Evolutionary conservation across 2,113 vertebrate genomes (phyloP).

Genomic region (Patagioenas fasciata): DNA sequence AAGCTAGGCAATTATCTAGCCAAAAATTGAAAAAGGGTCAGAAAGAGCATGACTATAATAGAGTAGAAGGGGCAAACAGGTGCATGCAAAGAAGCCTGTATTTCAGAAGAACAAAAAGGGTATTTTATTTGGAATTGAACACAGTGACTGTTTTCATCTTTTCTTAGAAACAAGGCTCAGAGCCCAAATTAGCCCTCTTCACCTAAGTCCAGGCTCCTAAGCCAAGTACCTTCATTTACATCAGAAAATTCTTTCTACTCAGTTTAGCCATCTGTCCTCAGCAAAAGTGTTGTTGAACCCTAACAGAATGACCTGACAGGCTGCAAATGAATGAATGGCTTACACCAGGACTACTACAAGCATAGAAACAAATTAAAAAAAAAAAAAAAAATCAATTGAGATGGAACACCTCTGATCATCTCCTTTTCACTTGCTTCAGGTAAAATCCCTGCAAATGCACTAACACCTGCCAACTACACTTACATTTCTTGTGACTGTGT

Average conservation of each 20-base stretch:
- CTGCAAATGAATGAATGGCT: not conserved
- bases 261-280: fast-evolving
- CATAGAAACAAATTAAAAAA: not conserved
- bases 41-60: not conserved
- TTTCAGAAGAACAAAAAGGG: not conserved
- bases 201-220: fast-evolving
- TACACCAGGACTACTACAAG: not conserved
- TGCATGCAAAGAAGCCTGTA: not conserved
- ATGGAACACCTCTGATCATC: not conserved
- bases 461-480: not conserved
- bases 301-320: not conserved
- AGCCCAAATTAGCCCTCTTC: not conserved
- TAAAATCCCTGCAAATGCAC: not conserved
- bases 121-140: not conserved
- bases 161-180: not conserved
- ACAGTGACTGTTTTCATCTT: not conserved
- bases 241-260: not conserved
- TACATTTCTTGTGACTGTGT: not conserved
- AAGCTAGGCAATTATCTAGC: not conserved
- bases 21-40: not conserved
- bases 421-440: not conserved
- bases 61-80: fast-evolving
- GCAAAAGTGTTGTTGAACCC: not conserved
- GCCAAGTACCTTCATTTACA: not conserved
- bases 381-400: not conserved